phyloP scores from a whole-genome alignment of 2,888 invertebrate species.

The Argyra leucocephala region DNA sequence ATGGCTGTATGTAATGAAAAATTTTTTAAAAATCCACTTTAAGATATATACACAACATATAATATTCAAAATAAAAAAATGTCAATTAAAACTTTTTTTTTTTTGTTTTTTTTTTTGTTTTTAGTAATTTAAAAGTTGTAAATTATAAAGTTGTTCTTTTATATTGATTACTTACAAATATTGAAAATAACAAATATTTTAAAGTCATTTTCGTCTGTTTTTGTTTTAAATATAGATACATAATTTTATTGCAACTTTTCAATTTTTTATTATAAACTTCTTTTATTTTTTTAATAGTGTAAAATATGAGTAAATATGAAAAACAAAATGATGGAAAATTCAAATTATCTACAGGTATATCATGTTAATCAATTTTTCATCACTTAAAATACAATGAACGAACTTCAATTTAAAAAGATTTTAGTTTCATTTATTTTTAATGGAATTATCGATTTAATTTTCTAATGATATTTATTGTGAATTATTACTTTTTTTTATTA shows the following conservation, averaged over 20 bases:
- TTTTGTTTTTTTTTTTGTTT: too few relatives aligned
- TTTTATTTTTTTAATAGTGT: background rate
- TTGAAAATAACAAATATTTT: too few relatives aligned
- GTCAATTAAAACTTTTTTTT: too few relatives aligned
- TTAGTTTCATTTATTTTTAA: background rate
- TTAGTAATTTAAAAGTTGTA: too few relatives aligned
- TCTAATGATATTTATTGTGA: constrained; percentile 1
- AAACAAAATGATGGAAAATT: background rate
- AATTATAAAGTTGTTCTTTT: too few relatives aligned
- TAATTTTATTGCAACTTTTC: too few relatives aligned
- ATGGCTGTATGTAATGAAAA: too few relatives aligned
- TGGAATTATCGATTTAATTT: background rate
- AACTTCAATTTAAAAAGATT: background rate
- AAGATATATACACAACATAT: background rate
- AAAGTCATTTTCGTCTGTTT: too few relatives aligned
- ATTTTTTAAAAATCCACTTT: background rate
- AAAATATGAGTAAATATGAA: background rate
- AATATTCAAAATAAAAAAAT: too few relatives aligned
- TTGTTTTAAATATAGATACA: too few relatives aligned
- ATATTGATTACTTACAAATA: too few relatives aligned
- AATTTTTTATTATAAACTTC: background rate
- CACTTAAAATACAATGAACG: background rate
- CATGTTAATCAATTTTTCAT: background rate
- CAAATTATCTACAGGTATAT: constrained; percentile 1
- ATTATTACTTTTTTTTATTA: background rate